Conservation (phyloP, 2,888 invertebrate species). For the Chalcosyrphus nemorum region DNA sequence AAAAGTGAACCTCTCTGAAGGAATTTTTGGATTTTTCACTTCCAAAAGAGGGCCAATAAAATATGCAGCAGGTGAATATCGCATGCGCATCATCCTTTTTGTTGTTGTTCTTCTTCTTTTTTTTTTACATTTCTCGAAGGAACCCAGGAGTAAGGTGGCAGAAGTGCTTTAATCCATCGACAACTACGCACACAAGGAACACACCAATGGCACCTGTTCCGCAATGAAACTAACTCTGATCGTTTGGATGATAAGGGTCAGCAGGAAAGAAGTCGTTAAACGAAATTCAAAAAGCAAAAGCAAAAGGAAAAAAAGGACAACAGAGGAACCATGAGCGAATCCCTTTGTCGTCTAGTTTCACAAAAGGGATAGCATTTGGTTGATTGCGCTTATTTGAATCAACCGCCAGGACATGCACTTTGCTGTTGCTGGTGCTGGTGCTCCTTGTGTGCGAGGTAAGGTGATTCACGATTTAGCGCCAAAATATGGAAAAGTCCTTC, state of each 20-base stretch:
- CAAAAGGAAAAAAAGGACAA: constrained; percentile 35
- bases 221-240: constrained; percentile 51
- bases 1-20: constrained; percentile 21
- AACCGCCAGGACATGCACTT: constrained; percentile 64
- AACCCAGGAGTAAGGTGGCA: constrained; percentile 54
- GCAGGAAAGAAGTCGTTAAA: constrained; percentile 73
- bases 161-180: constrained; percentile 60
- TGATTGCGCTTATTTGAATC: constrained; percentile 72
- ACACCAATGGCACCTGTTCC: constrained; percentile 69
- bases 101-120: not conserved
- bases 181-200: constrained; percentile 31
- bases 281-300: constrained; percentile 1
- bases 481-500: constrained; percentile 68
- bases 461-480: constrained; percentile 72
- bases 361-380: constrained; percentile 72
- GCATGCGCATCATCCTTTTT: constrained; percentile 57
- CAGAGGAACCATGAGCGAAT: constrained; percentile 32
- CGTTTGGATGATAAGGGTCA: constrained; percentile 68
- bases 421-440: constrained; percentile 5
- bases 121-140: not conserved
- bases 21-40: not conserved
- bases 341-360: constrained; percentile 35
- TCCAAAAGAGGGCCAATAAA: constrained; percentile 25
- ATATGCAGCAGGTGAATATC: constrained; percentile 66
- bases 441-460: constrained; percentile 20